A percentile compares a stretch with the other conserved stretches of the same genome.
Conservation (phyloP, 1,140 invertebrate species). For the Coptotermes formosanus region DNA sequence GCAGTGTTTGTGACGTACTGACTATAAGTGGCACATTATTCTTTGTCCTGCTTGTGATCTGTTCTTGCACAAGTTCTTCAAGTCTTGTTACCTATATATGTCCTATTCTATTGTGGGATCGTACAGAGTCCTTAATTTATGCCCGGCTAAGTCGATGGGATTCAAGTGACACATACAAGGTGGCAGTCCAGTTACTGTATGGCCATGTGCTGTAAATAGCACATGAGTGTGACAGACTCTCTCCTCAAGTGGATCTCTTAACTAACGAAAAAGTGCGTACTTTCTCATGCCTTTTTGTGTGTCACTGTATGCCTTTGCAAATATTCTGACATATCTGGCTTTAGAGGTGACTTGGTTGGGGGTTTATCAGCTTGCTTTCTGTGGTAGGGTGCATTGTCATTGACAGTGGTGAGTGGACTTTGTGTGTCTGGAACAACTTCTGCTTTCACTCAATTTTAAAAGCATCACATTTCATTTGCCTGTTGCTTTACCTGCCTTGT, state of each 20-base stretch:
- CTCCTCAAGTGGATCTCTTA: not conserved
- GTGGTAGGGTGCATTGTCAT: constrained; percentile 39
- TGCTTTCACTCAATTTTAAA: constrained; percentile 36
- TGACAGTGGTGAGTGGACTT: constrained; percentile 34
- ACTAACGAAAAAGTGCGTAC: not conserved
- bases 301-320: not conserved
- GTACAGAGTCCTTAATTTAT: not conserved
- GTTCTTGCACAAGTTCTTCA: not conserved
- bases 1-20: not conserved
- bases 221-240: constrained; percentile 26
- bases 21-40: not conserved
- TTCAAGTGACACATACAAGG: constrained; percentile 37
- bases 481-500: constrained; percentile 25
- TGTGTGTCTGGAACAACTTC: constrained; percentile 32
- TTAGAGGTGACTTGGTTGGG: constrained; percentile 22
- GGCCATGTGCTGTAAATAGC: constrained; percentile 29
- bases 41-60: not conserved
- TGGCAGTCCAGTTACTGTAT: constrained; percentile 33
- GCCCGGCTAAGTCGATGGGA: constrained; percentile 33
- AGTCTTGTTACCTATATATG: constrained; percentile 7
- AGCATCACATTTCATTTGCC: constrained; percentile 37
- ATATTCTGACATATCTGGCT: constrained; percentile 15
- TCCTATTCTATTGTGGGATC: not conserved
- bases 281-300: not conserved
- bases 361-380: constrained; percentile 30